Percentiles rank a stretch among this genome's conserved stretches.
These are phyloP conservation scores for Smithornis capensis DNA, from an alignment of 2,113 vertebrate genomes.

Conservation along the genomic window DNA sequence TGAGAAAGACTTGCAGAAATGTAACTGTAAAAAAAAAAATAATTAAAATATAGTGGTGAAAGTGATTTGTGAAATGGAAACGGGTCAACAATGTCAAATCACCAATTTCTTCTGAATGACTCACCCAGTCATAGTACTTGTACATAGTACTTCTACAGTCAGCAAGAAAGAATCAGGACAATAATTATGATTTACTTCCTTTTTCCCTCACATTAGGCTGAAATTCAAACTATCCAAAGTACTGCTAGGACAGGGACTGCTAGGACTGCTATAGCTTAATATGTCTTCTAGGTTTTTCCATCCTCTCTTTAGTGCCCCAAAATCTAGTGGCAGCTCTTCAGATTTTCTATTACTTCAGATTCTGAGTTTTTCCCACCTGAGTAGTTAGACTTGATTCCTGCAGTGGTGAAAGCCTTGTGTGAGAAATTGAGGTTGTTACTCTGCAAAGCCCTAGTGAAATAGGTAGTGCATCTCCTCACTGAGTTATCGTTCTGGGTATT, in stretches of 20 bases:
- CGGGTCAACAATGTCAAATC: neutral
- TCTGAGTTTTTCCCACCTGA: neutral
- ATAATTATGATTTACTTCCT: neutral
- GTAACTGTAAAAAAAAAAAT: neutral
- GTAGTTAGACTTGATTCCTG: neutral
- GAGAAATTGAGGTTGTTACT: neutral
- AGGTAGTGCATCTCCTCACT: neutral
- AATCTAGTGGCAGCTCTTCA: neutral
- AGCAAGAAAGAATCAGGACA: neutral
- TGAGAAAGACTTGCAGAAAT: constrained; percentile 5
- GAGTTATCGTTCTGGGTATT: accelerated
- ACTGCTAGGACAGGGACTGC: neutral
- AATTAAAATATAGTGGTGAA: neutral
- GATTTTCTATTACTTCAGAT: neutral
- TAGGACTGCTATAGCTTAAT: neutral
- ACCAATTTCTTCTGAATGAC: neutral
- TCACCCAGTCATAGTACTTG: neutral
- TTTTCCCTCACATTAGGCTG: neutral
- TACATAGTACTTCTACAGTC: neutral
- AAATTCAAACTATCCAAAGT: neutral
- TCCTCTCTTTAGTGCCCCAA: neutral
- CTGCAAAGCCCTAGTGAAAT: neutral
- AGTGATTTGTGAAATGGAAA: neutral
- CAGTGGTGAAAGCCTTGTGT: neutral
- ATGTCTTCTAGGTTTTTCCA: neutral